phyloP scores from a whole-genome alignment of 1,140 invertebrate species.

The Palaemon carinicauda region DNA sequence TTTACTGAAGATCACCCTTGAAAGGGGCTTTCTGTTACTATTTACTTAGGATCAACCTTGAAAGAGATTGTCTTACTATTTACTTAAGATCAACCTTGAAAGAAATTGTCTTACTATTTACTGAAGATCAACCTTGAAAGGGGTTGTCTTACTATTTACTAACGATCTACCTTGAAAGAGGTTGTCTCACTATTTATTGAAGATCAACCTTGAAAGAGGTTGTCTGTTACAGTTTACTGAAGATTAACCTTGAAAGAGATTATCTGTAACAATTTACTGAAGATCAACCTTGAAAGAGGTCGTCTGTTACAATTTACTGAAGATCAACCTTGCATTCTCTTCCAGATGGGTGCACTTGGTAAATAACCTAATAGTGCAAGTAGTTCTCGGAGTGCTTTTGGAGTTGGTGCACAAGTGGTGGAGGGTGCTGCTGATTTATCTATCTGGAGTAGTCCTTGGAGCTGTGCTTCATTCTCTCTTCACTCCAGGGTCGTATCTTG shows the following conservation, averaged over 20 bases:
- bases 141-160: too few species aligned
- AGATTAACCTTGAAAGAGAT: background rate
- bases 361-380: constrained; percentile 69
- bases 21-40: too few species aligned
- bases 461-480: constrained; percentile 68
- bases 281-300: too few species aligned
- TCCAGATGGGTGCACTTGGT: constrained; percentile 61
- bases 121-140: too few species aligned
- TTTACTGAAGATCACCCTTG: background rate
- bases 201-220: too few species aligned
- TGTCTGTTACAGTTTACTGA: background rate
- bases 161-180: background rate
- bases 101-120: too few species aligned
- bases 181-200: too few species aligned
- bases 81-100: too few species aligned
- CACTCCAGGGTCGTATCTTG: constrained; percentile 67
- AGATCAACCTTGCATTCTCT: background rate
- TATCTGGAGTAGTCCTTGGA: constrained; percentile 70
- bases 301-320: background rate
- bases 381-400: constrained; percentile 75
- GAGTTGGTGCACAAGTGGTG: constrained; percentile 85
- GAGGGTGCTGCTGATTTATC: constrained; percentile 76
- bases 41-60: too few species aligned
- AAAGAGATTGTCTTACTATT: too few species aligned
- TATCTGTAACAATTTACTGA: too few species aligned